These are phyloP conservation scores for Drosophila maculinotata DNA, from an alignment of 2,888 invertebrate genomes.

Conservation along the genomic window DNA sequence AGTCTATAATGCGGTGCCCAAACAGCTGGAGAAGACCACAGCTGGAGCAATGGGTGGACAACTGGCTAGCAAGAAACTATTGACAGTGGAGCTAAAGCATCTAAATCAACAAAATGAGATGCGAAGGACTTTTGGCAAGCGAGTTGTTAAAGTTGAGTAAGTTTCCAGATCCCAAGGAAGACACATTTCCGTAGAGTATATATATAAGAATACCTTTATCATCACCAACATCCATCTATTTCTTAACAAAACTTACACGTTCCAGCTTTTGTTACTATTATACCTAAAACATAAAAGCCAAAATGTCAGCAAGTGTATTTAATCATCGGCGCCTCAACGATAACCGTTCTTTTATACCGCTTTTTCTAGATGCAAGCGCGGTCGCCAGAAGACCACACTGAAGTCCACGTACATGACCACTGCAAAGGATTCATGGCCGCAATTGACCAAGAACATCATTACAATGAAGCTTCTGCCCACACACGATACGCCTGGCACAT, in stretches of 20 bases:
- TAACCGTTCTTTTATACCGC: no score
- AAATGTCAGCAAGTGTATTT: no score
- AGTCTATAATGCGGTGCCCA: slow-evolving; percentile 73
- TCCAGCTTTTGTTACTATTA: no score
- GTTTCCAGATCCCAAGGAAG: slow-evolving; percentile 21
- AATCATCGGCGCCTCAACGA: no score
- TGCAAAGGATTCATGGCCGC: slow-evolving; percentile 90
- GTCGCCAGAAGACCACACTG: slow-evolving; percentile 87
- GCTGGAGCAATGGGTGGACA: slow-evolving; percentile 67
- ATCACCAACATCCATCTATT: no score
- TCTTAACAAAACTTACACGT: no score
- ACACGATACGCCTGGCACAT: slow-evolving; percentile 63
- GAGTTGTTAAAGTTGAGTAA: slow-evolving; percentile 89
- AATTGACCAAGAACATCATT: slow-evolving; percentile 89
- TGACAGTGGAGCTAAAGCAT: slow-evolving; percentile 89
- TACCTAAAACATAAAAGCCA: no score
- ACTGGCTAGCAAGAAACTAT: slow-evolving; percentile 88
- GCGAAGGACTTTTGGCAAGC: slow-evolving; percentile 92
- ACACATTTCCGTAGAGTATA: no score
- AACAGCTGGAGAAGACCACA: slow-evolving; percentile 50
- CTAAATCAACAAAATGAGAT: slow-evolving; percentile 93
- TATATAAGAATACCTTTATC: no score
- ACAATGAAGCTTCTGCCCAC: slow-evolving; percentile 88
- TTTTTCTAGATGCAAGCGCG: slow-evolving; percentile 86
- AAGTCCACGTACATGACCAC: slow-evolving; percentile 89